These are phyloP conservation scores for Drosophila paulistorum DNA, from an alignment of 1,140 invertebrate genomes.

Conservation along the genomic window DNA sequence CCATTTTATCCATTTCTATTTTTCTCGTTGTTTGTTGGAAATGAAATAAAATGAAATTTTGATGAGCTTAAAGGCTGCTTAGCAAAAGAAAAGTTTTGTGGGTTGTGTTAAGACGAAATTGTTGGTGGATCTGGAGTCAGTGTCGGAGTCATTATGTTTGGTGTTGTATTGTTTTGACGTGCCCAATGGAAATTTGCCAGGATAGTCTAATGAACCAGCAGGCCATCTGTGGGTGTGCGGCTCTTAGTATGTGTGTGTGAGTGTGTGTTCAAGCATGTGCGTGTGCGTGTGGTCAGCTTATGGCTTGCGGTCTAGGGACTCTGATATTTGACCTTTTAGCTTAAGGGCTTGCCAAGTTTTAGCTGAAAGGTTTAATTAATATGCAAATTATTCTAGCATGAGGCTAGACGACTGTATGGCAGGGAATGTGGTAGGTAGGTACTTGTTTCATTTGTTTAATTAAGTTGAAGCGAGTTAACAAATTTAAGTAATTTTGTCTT, in stretches of 20 bases:
- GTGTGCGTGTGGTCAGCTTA: constrained; percentile 64
- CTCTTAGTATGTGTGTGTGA: neutral
- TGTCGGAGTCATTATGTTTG: constrained; percentile 15
- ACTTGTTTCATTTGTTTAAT: constrained; percentile 62
- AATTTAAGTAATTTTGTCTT: constrained; percentile 8
- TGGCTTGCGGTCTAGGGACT: constrained; percentile 52
- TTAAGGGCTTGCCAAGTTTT: constrained; percentile 45
- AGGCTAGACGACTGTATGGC: constrained; percentile 18
- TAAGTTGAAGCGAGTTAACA: constrained; percentile 44
- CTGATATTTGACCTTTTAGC: constrained; percentile 71
- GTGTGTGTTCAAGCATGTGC: neutral
- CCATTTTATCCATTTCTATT: constrained; percentile 48
- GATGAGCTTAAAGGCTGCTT: constrained; percentile 69
- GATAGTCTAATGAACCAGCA: constrained; percentile 64
- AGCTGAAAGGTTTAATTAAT: constrained; percentile 74
- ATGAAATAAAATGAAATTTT: constrained; percentile 65
- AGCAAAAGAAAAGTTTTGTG: constrained; percentile 41
- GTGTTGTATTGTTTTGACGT: constrained; percentile 50
- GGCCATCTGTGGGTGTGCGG: constrained; percentile 15
- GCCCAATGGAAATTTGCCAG: constrained; percentile 47
- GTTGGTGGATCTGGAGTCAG: neutral
- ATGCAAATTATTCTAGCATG: constrained; percentile 64
- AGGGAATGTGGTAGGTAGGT: constrained; percentile 21
- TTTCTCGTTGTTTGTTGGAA: neutral
- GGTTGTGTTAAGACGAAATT: neutral